These are phyloP conservation scores for Gryon sp. DNA, from an alignment of 1,140 invertebrate genomes.

Conservation along the genomic window DNA sequence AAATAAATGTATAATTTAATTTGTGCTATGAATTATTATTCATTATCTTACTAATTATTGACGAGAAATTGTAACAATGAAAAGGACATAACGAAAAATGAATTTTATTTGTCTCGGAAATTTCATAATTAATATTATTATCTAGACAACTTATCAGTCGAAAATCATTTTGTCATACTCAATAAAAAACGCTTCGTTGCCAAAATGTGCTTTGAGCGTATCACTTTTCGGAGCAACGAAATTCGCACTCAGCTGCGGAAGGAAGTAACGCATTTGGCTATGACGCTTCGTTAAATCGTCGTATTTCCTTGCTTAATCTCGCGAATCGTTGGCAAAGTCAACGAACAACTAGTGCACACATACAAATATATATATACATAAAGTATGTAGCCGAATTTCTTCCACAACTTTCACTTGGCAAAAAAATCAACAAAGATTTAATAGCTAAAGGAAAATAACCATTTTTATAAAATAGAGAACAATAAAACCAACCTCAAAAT, in stretches of 20 bases:
- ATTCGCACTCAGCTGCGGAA: constrained; percentile 62
- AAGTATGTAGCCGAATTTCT: constrained; percentile 59
- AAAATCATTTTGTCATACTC: constrained; percentile 12
- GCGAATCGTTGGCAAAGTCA: constrained; percentile 61
- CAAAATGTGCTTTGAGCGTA: constrained; percentile 24
- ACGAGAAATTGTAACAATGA: too few species aligned
- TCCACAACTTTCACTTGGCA: constrained; percentile 55
- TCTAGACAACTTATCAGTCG: constrained; percentile 1
- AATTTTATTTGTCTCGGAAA: too few species aligned
- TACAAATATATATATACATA: too few species aligned
- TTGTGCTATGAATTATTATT: too few species aligned
- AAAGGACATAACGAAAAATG: too few species aligned
- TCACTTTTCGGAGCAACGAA: constrained; percentile 49
- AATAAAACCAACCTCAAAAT: constrained; percentile 63
- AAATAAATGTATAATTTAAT: too few species aligned
- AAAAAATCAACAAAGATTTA: constrained; percentile 60
- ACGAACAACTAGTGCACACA: constrained; percentile 28
- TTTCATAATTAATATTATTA: background rate
- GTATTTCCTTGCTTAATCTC: constrained; percentile 65
- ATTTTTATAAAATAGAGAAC: constrained; percentile 64
- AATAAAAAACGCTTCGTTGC: constrained; percentile 12
- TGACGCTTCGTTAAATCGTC: constrained; percentile 63
- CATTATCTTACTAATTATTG: too few species aligned
- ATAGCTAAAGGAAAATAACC: constrained; percentile 49
- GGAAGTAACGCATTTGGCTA: constrained; percentile 66